phyloP scores from a whole-genome alignment of 2,888 invertebrate genomes.

The Dastarcus helophoroides region DNA sequence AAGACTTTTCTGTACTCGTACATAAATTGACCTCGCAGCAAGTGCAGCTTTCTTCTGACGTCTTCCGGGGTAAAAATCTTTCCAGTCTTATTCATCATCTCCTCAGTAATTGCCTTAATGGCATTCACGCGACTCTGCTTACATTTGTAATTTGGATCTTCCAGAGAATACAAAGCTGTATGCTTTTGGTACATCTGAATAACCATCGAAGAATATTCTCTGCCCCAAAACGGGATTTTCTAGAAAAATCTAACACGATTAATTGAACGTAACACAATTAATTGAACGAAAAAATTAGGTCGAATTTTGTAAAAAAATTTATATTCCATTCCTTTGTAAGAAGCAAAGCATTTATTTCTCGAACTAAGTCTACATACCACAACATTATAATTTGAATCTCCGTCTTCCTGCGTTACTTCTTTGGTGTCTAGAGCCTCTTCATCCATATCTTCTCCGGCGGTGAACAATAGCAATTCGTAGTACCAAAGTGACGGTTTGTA shows the following conservation, averaged over 20 bases:
- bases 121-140: slow-evolving; percentile 15
- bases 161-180: slow-evolving; percentile 17
- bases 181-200: slow-evolving; percentile 20
- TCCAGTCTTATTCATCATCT: slow-evolving; percentile 14
- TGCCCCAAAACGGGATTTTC: slow-evolving; percentile 18
- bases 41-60: slow-evolving; percentile 16
- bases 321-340: neutral
- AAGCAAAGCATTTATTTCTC: no score
- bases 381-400: slow-evolving; percentile 7
- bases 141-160: slow-evolving; percentile 12
- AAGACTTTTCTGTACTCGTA: slow-evolving; percentile 14
- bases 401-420: slow-evolving; percentile 3
- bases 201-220: slow-evolving; percentile 17
- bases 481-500: slow-evolving; percentile 23
- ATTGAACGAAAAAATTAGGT: no score
- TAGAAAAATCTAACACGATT: slow-evolving; percentile 7
- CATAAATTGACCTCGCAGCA: slow-evolving; percentile 19
- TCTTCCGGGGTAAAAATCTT: slow-evolving; percentile 17
- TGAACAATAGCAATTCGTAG: slow-evolving; percentile 19
- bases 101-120: slow-evolving; percentile 15
- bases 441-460: slow-evolving; percentile 17
- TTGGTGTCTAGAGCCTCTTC: slow-evolving; percentile 6
- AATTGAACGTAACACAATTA: neutral
- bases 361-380: slow-evolving; percentile 9
- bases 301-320: no score